Conservation (phyloP, 2,113 vertebrate genomes). For the Pelusios castaneus region DNA sequence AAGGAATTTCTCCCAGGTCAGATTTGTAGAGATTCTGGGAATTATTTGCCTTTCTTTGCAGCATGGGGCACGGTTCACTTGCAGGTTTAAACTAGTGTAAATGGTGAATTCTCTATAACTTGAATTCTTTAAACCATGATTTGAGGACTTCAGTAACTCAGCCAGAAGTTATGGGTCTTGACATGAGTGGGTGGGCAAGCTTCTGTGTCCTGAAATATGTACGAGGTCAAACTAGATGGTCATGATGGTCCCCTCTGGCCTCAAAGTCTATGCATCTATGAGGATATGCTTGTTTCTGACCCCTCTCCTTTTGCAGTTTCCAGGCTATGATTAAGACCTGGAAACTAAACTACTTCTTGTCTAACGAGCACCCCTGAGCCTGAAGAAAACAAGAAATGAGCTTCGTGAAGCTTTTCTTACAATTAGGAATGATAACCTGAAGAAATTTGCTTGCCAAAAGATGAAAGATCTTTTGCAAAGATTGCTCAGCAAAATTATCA, state of each 20-base stretch:
- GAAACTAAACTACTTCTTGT: neutral
- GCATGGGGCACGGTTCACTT: neutral
- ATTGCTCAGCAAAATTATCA: neutral
- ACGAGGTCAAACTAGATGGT: too few relatives aligned
- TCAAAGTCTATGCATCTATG: too few relatives aligned
- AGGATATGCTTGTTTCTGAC: neutral
- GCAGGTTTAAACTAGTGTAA: neutral
- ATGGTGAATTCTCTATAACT: neutral
- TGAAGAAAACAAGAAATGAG: neutral
- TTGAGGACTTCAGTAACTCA: neutral
- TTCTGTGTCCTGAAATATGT: too few relatives aligned
- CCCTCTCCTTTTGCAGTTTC: neutral
- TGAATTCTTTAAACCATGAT: neutral
- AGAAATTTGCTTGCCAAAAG: neutral
- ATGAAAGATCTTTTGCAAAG: neutral
- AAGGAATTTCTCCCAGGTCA: neutral
- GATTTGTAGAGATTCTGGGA: neutral
- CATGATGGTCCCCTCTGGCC: too few relatives aligned
- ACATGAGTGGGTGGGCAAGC: too few relatives aligned
- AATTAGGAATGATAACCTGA: neutral
- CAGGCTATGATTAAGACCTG: neutral
- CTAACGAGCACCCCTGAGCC: neutral
- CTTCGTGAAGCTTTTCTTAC: neutral
- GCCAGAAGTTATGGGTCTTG: too few relatives aligned
- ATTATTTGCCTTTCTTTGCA: neutral